Evolutionary conservation across 2,797 vertebrate species (phyloP).

Genomic region (Phataginus tetradactyla): DNA sequence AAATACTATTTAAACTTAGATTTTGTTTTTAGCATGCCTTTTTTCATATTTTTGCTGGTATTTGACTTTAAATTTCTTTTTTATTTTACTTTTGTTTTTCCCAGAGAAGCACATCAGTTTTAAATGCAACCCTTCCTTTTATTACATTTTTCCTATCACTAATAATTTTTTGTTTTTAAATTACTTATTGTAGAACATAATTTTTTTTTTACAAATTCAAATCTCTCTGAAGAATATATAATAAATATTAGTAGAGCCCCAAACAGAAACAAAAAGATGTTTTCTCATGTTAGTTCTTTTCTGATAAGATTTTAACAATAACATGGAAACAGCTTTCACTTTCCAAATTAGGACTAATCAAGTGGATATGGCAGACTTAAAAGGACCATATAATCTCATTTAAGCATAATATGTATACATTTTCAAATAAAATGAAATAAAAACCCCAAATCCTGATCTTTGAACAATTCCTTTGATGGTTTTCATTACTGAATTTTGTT

Average conservation of each 20-base stretch:
- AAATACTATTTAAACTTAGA: conserved; percentile 42
- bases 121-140: conserved; percentile 16
- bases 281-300: conserved; percentile 20
- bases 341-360: conserved; percentile 18
- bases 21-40: conserved; percentile 8
- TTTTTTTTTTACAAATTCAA: conserved; percentile 33
- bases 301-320: conserved; percentile 39
- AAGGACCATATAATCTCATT: background rate
- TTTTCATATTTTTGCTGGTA: conserved; percentile 46
- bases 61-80: background rate
- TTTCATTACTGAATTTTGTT: background rate
- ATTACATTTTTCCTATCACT: conserved; percentile 7
- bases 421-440: conserved; percentile 12
- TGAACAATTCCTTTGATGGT: background rate
- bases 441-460: background rate
- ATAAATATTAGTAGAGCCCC: background rate
- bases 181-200: background rate
- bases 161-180: conserved; percentile 45
- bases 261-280: conserved; percentile 2
- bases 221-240: background rate
- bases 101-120: conserved; percentile 27
- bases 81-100: conserved; percentile 1
- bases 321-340: background rate
- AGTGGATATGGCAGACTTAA: background rate
- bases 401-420: background rate